Conservation (phyloP, 2,113 vertebrate genomes). For the Monopterus albus region DNA sequence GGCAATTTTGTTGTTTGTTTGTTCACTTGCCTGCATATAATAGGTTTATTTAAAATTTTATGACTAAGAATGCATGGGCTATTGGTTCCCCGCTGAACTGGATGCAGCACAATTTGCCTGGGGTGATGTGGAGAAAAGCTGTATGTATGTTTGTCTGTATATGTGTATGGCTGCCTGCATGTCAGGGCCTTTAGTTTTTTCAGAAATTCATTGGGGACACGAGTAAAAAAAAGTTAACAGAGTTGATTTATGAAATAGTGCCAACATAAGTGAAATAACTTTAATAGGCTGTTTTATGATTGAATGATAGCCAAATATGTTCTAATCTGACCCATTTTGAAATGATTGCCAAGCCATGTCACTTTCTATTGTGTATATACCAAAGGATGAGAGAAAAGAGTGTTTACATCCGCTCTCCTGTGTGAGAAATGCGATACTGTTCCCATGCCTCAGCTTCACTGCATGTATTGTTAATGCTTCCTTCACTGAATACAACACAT, state of each 20-base stretch:
- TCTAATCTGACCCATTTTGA: conserved; percentile 6
- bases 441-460: conserved; percentile 25
- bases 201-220: no score
- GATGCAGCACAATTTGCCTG: conserved; percentile 25
- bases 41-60: conserved; percentile 66
- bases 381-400: neutral
- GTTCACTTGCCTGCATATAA: conserved; percentile 52
- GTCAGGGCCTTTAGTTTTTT: neutral
- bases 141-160: conserved; percentile 3
- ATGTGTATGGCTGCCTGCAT: conserved; percentile 7
- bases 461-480: conserved; percentile 37
- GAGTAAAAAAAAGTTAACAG: neutral
- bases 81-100: conserved; percentile 25
- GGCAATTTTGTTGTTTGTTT: conserved; percentile 35
- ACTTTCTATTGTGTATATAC: neutral
- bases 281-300: neutral
- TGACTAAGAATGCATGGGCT: conserved; percentile 45
- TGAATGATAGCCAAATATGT: neutral
- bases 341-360: neutral
- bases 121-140: conserved; percentile 14
- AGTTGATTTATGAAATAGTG: neutral
- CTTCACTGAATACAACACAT: conserved; percentile 55
- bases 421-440: conserved; percentile 26
- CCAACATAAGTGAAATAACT: neutral
- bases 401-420: conserved; percentile 36